Conservation (phyloP, 2,113 vertebrate species). For the Casuarius casuarius region DNA sequence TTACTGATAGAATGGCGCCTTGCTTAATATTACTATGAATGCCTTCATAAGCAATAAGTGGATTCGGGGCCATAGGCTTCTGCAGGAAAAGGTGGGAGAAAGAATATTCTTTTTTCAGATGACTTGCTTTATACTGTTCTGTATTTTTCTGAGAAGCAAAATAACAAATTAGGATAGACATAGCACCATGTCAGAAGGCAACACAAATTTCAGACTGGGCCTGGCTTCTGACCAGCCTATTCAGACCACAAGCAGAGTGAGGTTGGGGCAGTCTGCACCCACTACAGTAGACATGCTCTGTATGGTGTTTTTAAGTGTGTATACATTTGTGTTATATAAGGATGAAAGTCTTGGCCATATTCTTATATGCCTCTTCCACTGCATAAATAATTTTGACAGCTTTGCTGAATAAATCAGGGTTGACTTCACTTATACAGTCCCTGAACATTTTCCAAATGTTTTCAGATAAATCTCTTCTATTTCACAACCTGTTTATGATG, state of each 20-base stretch:
- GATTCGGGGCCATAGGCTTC: not conserved
- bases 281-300: not conserved
- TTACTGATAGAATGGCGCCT: not conserved
- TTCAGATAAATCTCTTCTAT: not conserved
- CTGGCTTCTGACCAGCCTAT: not conserved
- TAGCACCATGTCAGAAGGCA: not conserved
- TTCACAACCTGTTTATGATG: conserved; percentile 19
- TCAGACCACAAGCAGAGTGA: not conserved
- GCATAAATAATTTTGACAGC: conserved; percentile 18
- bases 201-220: not conserved
- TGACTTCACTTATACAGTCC: conserved; percentile 6
- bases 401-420: conserved; percentile 30
- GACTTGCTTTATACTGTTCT: not conserved
- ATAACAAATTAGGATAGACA: not conserved
- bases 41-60: not conserved
- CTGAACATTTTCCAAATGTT: conserved; percentile 41
- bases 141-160: not conserved
- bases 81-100: not conserved
- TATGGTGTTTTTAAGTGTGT: not conserved
- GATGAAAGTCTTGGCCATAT: conserved; percentile 14
- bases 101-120: not conserved
- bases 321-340: not conserved
- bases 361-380: not conserved
- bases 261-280: not conserved
- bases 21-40: not conserved